Evolutionary conservation across 1,140 invertebrate genomes (phyloP), one percentile per base, ranked within the genome.

Genomic region (Zaprionus capensis): DNA sequence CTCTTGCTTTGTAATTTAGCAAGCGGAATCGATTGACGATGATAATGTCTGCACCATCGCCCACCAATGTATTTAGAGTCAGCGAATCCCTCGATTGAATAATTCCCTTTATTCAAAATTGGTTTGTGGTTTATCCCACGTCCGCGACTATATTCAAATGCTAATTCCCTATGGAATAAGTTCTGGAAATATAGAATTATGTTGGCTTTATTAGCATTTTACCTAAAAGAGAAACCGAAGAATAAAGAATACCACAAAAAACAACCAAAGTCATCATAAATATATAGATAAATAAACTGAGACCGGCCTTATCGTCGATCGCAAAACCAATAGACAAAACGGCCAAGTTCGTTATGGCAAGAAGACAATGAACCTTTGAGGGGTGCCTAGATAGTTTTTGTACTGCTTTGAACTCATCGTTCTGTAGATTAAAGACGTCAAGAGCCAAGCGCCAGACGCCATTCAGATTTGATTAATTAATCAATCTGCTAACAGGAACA

Each of bases 101-200:
- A 28, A 38, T 36, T 26, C 49, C 22, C 11, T 70, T 31, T 14
- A 17, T 28, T 34, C 63, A 34, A 51, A 80, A 81, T 78, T 59
- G 71, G 84, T 81, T 86, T 80, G n/a, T 26, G 79, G 71, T 62
- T 82, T 78, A 76, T 76, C 71, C 82, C 82, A 70, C 66, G 51
- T 28, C 56, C 22, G 77, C 49, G 80, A 78, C 77, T 78, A 78
- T 73, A 88, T 88, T 87, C 74, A 71, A 71, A 88, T 87, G 84
- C 80, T 73, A 87, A 87, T 87, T 78, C 64, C 15, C 15, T 9
- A 65, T 69, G 51, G 53, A 76, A 55, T 61, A 38, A 55, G 17
- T 73, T 73, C 55, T 61, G 31, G 26, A 62, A 65, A 76, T 65
- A 61, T 74, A 76, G 72, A 88, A 71, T 72, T 64, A 78, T 81